These are phyloP conservation scores for Etia nguti DNA, from an alignment of 2,113 vertebrate species.

Conservation along the genomic window DNA sequence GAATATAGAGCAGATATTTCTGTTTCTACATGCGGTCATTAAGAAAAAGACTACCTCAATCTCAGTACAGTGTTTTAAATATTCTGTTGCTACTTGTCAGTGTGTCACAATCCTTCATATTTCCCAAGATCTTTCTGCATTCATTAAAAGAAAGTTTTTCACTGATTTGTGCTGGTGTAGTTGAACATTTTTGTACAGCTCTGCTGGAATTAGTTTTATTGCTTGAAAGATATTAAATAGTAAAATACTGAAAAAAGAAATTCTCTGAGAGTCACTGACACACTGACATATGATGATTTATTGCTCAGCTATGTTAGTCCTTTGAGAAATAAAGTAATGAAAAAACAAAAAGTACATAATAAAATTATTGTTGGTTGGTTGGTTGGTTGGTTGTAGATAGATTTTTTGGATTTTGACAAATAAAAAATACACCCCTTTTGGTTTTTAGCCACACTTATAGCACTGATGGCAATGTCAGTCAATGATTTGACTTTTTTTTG, in stretches of 20 bases:
- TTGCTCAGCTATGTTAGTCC: background rate
- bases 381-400: background rate
- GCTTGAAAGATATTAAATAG: background rate
- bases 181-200: background rate
- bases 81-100: conserved; percentile 8
- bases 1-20: conserved; percentile 22
- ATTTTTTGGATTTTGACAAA: background rate
- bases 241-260: background rate
- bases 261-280: background rate
- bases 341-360: background rate
- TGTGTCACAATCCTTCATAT: conserved; percentile 11
- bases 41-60: background rate
- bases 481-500: background rate
- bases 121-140: conserved; percentile 1
- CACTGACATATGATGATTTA: background rate
- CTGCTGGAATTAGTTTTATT: background rate
- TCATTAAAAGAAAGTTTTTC: conserved; percentile 19
- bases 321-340: background rate
- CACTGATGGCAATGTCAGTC: background rate
- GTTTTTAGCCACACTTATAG: background rate
- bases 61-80: background rate
- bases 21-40: background rate
- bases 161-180: background rate
- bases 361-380: background rate
- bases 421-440: background rate